phyloP scores from a whole-genome alignment of 2,888 invertebrate species.

The Netelia fuscicornis region DNA sequence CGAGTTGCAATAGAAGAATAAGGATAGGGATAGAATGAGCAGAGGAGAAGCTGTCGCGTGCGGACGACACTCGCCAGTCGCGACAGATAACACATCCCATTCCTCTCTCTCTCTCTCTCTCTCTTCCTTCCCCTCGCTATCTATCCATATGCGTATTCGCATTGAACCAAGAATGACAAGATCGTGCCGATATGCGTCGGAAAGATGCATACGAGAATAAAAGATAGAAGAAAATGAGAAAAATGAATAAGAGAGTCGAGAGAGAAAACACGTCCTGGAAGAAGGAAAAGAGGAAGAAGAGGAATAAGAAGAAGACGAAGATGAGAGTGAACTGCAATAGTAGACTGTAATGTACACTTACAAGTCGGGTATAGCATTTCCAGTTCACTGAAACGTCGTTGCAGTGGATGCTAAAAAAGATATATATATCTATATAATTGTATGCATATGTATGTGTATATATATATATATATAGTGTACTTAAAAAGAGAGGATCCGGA shows the following conservation, averaged over 20 bases:
- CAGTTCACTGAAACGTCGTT: conserved; percentile 41
- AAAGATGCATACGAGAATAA: not conserved
- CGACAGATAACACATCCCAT: conserved; percentile 10
- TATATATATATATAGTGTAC: not conserved
- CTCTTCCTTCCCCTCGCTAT: not conserved
- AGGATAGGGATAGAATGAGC: not conserved
- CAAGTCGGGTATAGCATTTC: conserved; percentile 33
- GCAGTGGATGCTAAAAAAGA: conserved; percentile 23
- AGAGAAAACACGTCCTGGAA: conserved; percentile 16
- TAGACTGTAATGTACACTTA: conserved; percentile 47
- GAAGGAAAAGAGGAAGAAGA: not conserved
- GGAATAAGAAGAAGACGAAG: conserved; percentile 19
- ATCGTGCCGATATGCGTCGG: not conserved
- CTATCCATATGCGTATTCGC: not conserved
- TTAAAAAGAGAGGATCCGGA: conserved; percentile 13
- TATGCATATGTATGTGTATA: not conserved
- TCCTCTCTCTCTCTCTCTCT: not conserved
- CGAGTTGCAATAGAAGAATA: not conserved
- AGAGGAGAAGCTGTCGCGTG: not conserved
- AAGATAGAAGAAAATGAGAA: conserved; percentile 11
- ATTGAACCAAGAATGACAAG: conserved; percentile 23
- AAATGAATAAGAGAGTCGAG: conserved; percentile 10
- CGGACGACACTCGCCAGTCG: conserved; percentile 31
- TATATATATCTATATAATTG: conserved; percentile 1
- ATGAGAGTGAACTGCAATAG: conserved; percentile 42